A percentile compares a stretch with the other conserved stretches of the same genome.
phyloP scores from a whole-genome alignment of 1,140 invertebrate genomes.

The Nomia melanderi region DNA sequence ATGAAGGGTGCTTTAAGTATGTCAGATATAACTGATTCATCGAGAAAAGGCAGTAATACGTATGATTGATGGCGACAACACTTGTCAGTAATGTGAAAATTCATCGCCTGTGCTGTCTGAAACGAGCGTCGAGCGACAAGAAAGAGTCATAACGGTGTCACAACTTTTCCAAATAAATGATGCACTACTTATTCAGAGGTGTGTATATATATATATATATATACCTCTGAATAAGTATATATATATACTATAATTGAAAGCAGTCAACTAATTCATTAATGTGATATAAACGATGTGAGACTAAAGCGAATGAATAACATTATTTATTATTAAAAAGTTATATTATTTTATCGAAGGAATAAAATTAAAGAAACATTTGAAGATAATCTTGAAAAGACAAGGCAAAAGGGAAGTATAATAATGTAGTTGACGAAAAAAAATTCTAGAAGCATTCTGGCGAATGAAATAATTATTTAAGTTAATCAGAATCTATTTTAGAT shows the following conservation, averaged over 20 bases:
- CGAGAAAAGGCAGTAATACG: not conserved
- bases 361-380: no score
- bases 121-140: slow-evolving; percentile 1
- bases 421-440: no score
- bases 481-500: not conserved
- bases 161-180: not conserved
- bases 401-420: no score
- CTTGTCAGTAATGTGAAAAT: not conserved
- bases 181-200: not conserved
- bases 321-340: no score
- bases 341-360: no score
- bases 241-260: no score
- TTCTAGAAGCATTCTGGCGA: not conserved
- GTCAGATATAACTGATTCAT: slow-evolving; percentile 2
- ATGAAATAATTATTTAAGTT: not conserved
- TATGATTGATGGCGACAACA: not conserved
- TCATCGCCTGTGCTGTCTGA: not conserved
- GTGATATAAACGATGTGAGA: no score
- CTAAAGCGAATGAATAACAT: no score
- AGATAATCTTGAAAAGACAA: no score
- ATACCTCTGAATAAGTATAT: no score
- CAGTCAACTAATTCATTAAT: no score
- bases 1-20: slow-evolving; percentile 1
- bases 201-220: no score
- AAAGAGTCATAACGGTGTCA: not conserved